Evolutionary conservation across 2,113 vertebrate genomes (phyloP), one percentile per base, ranked within the genome.

Genomic region (Triplophysa dalaica): DNA sequence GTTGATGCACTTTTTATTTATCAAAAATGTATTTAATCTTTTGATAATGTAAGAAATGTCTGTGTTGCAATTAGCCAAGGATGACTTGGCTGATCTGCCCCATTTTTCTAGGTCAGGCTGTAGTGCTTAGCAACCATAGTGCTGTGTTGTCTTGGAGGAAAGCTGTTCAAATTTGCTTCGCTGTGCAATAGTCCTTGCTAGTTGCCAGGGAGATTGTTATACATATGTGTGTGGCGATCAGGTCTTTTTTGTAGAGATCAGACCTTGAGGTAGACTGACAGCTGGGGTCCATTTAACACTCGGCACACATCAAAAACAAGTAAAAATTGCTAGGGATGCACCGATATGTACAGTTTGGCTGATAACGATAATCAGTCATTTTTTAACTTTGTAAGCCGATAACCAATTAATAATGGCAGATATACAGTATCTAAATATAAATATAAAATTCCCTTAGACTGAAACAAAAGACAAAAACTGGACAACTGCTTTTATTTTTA

Each of bases 141-240:
- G 33, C 17, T 13, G 14, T 43, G 22, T 73, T 75, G 50, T 70
- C 69, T 66, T 13, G 29, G 70, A 81, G 72, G 38, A 81, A 81
- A 81, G 12, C 64, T 83, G 82, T 76, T 81, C 62, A 70, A 56
- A 56, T 86, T 21, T 78, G 82, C 38, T 74, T 78, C 65, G 80
- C 82, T 68, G 61, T 85, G 63, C 86, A 83, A 82, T 75, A 87
- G 74, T 2, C 62, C 78, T 75, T 65, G 38, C 13, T 58, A 70
- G 77, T 87, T 82, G 54, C 85, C 77, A 80, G 83, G 81, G 85
- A 81, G 81, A 85, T 79, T 0, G 13, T 74, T 26, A 33, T 66
- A 22, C 24, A 64, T 7, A 38, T 68, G 70, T 69, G 22, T 74
- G 21, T 61, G n/a, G 24, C 33, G 43, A 14, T 14, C 50, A 14